phyloP scores from a whole-genome alignment of 2,888 invertebrate species.

The Ochlodes sylvanus region DNA sequence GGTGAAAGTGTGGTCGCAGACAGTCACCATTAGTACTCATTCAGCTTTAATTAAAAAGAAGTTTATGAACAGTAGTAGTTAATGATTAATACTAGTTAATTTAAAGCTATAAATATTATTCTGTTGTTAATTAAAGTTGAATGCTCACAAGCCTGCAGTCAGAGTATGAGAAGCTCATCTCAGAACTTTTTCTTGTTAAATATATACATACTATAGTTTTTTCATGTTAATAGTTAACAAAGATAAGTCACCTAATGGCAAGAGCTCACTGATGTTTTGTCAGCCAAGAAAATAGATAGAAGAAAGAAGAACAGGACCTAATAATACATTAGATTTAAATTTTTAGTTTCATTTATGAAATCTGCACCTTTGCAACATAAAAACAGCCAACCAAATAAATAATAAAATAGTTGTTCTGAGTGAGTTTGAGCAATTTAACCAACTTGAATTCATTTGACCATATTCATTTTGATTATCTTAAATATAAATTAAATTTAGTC shows the following conservation, averaged over 20 bases:
- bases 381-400: too few species aligned
- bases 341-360: neutral
- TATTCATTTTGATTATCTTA: neutral
- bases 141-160: neutral
- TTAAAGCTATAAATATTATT: slow-evolving; percentile 15
- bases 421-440: slow-evolving; percentile 12
- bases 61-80: neutral
- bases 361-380: neutral
- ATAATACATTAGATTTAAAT: neutral
- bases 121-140: neutral
- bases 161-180: neutral
- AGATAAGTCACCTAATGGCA: too few species aligned
- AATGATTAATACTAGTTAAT: slow-evolving; percentile 12
- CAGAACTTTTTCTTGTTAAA: neutral
- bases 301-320: neutral
- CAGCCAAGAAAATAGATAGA: too few species aligned
- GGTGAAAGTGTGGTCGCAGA: neutral
- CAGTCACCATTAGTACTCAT: neutral
- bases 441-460: too few species aligned
- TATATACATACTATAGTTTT: too few species aligned
- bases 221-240: too few species aligned
- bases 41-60: neutral
- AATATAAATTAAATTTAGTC: slow-evolving; percentile 13
- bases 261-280: too few species aligned
- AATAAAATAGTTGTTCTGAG: neutral